phyloP scores from a whole-genome alignment of 2,113 vertebrate species.

The Cynopterus brachyotis region DNA sequence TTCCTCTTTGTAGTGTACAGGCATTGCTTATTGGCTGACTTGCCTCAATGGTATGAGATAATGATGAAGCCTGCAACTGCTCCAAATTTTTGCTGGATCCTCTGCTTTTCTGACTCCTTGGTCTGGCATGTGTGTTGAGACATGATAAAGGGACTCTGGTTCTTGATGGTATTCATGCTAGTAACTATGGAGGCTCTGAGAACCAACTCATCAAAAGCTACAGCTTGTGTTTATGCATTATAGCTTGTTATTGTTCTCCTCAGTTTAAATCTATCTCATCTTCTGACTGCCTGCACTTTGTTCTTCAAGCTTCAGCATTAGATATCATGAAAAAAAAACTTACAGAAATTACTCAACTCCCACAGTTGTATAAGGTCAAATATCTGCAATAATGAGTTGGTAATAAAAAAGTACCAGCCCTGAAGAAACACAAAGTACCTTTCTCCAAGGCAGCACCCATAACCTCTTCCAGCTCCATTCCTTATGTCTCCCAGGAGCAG shows the following conservation, averaged over 20 bases:
- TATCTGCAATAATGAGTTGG: background rate
- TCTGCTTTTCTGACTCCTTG: background rate
- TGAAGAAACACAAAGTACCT: background rate
- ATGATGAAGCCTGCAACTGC: background rate
- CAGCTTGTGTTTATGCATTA: background rate
- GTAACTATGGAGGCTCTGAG: background rate
- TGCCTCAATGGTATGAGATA: background rate
- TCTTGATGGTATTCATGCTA: background rate
- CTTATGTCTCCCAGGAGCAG: slow-evolving; percentile 84
- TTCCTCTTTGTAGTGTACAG: background rate
- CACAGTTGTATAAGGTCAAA: background rate
- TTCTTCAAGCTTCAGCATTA: background rate
- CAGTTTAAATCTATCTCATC: background rate
- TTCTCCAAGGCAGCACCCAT: slow-evolving; percentile 81
- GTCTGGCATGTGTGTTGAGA: background rate
- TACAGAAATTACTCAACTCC: background rate
- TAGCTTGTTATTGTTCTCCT: background rate
- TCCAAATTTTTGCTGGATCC: background rate
- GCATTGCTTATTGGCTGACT: background rate
- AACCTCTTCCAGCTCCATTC: slow-evolving; percentile 88
- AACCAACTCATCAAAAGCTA: background rate
- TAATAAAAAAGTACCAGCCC: background rate
- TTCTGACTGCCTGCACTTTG: background rate
- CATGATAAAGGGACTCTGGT: background rate
- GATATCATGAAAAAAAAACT: background rate